phyloP scores from a whole-genome alignment of 2,797 vertebrate species.

The Tenualosa thibaudeaui region DNA sequence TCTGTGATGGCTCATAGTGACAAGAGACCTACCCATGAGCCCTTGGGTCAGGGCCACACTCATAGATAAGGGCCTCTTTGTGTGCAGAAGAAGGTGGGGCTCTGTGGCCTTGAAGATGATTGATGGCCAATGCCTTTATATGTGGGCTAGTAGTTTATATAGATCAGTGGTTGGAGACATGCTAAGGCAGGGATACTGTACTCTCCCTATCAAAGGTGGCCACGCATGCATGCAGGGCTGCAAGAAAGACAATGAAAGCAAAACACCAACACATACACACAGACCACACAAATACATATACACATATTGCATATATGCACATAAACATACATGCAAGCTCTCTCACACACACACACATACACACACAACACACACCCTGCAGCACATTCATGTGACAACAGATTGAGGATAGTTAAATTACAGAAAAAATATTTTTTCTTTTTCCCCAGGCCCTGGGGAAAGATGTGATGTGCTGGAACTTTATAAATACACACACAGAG shows the following conservation, averaged over 20 bases:
- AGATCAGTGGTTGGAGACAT: neutral
- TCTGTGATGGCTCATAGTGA: neutral
- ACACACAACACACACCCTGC: constrained; percentile 26
- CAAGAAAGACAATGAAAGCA: too few relatives aligned
- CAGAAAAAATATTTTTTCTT: constrained; percentile 52
- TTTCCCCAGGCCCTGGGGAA: constrained; percentile 43
- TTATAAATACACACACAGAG: constrained; percentile 30
- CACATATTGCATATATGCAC: neutral
- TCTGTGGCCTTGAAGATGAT: neutral
- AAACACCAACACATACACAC: neutral
- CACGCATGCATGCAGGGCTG: neutral
- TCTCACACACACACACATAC: constrained; percentile 17
- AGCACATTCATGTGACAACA: constrained; percentile 52
- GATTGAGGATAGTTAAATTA: constrained; percentile 34
- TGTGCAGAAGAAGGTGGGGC: neutral
- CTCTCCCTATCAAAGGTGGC: neutral
- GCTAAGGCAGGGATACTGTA: neutral
- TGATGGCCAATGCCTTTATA: neutral
- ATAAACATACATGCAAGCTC: neutral
- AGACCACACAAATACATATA: neutral
- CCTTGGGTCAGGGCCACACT: neutral
- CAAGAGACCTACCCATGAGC: neutral
- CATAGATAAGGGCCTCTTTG: neutral
- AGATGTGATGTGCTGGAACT: constrained; percentile 37
- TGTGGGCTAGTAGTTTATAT: neutral